Percentiles rank a stretch among this genome's conserved stretches.
These are phyloP conservation scores for Anas bernieri DNA, from an alignment of 2,797 vertebrate species.

Conservation along the genomic window DNA sequence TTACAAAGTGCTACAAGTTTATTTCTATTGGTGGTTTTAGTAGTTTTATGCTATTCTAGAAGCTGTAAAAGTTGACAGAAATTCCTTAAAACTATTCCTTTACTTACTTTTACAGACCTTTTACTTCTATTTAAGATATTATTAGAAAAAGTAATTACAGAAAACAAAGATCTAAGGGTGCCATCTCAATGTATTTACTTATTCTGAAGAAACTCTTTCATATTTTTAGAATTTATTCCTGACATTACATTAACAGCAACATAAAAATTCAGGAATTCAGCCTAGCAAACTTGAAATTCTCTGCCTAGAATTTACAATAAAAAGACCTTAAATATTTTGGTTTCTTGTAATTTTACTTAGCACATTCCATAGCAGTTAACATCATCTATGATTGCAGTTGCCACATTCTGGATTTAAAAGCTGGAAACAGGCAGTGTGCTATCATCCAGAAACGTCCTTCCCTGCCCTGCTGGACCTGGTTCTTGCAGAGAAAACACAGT, in stretches of 20 bases:
- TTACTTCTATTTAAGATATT: not conserved
- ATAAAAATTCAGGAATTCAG: not conserved
- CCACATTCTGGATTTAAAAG: not conserved
- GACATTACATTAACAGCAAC: not conserved
- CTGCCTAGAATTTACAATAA: not conserved
- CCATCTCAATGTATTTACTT: not conserved
- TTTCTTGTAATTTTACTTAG: not conserved
- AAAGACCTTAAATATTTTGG: not conserved
- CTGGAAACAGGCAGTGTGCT: not conserved
- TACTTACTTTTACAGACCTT: not conserved
- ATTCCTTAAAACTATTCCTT: not conserved
- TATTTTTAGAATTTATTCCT: not conserved
- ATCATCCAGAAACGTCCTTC: not conserved
- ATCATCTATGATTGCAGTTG: not conserved
- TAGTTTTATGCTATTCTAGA: not conserved
- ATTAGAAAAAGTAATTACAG: not conserved
- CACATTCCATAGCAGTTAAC: not conserved
- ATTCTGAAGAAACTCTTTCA: not conserved
- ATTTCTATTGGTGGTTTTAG: not conserved
- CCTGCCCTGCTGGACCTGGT: not conserved
- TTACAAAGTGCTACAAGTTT: not conserved
- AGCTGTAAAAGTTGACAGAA: not conserved
- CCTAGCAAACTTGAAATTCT: not conserved
- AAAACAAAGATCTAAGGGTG: not conserved
- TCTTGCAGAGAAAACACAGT: not conserved